These are phyloP conservation scores for Venusia cambrica DNA, from an alignment of 2,888 invertebrate species.

Conservation along the genomic window DNA sequence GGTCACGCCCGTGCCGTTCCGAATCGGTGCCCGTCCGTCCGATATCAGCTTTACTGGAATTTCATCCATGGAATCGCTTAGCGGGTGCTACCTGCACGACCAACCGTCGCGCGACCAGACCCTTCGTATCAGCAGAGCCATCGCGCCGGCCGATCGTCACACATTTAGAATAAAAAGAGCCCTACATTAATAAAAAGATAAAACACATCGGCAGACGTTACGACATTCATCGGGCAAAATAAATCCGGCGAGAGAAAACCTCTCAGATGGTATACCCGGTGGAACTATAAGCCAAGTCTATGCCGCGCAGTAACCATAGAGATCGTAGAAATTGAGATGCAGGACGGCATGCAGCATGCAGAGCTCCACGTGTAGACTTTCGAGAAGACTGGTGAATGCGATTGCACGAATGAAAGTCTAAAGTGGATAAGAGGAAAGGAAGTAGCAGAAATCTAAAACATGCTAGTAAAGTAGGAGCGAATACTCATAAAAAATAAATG, in stretches of 20 bases:
- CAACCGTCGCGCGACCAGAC: constrained; percentile 68
- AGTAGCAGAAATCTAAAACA: constrained; percentile 58
- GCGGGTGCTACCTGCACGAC: constrained; percentile 61
- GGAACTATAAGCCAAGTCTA: constrained; percentile 78
- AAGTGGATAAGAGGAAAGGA: constrained; percentile 51
- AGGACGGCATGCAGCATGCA: constrained; percentile 75
- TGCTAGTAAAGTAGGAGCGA: constrained; percentile 78
- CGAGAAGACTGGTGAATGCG: constrained; percentile 35
- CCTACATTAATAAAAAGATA: constrained; percentile 65
- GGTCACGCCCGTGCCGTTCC: constrained; percentile 65
- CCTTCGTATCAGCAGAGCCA: constrained; percentile 52
- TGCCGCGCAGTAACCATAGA: constrained; percentile 82
- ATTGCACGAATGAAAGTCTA: constrained; percentile 49
- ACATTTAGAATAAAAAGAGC: constrained; percentile 50
- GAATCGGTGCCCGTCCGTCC: constrained; percentile 70
- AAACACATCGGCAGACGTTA: constrained; percentile 65
- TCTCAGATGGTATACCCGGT: constrained; percentile 62
- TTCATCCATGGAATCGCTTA: constrained; percentile 77
- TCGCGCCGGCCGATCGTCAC: constrained; percentile 65
- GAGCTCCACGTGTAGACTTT: constrained; percentile 55
- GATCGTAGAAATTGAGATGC: constrained; percentile 79
- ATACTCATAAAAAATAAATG: constrained; percentile 39
- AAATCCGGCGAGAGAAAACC: constrained; percentile 54
- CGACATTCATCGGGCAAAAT: constrained; percentile 69
- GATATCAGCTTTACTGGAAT: constrained; percentile 81